Base-by-base conservation (phyloP, 37 sponge, comb jelly and placozoan genomes). In the Spongilla lacustris region DNA sequence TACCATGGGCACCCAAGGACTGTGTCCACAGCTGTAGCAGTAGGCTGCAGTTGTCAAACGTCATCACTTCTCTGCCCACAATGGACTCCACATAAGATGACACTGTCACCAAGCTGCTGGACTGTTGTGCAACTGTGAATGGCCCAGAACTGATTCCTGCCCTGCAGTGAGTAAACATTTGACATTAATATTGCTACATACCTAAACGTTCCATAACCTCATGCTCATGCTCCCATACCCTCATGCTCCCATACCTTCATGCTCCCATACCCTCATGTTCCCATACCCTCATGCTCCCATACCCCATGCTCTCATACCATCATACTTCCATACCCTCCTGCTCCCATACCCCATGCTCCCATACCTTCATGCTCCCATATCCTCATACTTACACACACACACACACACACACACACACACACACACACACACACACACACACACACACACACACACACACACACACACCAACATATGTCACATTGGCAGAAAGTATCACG, bases 401-500 rank as follows among this genome's bases (percentile, higher is more conserved):
- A 19, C 32, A 1, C 73, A 29, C 28, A 25, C 73, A 26, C 73
- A 29, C 73, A 33, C 3, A 19, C 73, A n/a, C 28, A 17, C 73
- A 33, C 73, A 1, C 73, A 17, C 46, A 46, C 46, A 10, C 46
- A 10, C 6, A 8, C 3, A 17, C 73, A 25, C n/a, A n/a, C n/a
- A n/a, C n/a, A n/a, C n/a, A n/a, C n/a, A n/a, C n/a, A n/a, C n/a
- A n/a, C n/a, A n/a, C n/a, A 5, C 11, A 4, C 71, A 5, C 71
- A 5, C 71, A 25, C 71, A 5, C 11, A 25, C 71, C 31, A 24
- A 33, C 35, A 4, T 30, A 33, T 24, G 5, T 36, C 50, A 86
- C 81, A 86, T 79, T 58, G 14, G 58, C 58, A 58, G 58, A 58
- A 58, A 58, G 14, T 8, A 58, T 58, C 21, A 17, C 58, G 19